Evolutionary conservation across 2,888 invertebrate genomes (phyloP).

Genomic region (Thysanoteuthis rhombus): DNA sequence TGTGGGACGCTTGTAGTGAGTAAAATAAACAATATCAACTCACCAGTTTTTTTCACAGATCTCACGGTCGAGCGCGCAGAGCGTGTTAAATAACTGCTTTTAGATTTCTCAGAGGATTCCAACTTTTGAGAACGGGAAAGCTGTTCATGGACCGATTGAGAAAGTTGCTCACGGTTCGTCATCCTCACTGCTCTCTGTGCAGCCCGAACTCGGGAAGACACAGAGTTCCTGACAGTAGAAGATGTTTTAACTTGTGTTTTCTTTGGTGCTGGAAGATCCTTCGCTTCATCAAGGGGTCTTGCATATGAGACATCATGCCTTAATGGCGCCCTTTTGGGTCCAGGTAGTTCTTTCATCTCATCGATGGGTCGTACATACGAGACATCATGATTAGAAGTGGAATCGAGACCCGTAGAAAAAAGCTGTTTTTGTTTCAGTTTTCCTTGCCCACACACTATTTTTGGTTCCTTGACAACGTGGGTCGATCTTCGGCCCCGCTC

Average conservation of each 20-base stretch:
- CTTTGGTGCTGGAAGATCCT: not conserved
- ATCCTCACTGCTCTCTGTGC: not conserved
- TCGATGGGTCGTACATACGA: not conserved
- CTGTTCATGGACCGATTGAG: not conserved
- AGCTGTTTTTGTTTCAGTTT: constrained; percentile 37
- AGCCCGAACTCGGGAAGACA: not conserved
- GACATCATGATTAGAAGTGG: not conserved
- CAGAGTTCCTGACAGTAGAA: not conserved
- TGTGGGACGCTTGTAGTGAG: no score
- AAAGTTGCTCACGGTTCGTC: not conserved
- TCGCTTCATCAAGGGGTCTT: not conserved
- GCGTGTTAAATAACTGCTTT: not conserved
- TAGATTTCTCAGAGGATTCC: not conserved
- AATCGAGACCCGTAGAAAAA: constrained; percentile 33
- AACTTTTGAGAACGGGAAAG: not conserved
- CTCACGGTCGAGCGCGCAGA: not conserved
- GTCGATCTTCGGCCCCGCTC: constrained; percentile 53
- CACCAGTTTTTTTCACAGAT: not conserved
- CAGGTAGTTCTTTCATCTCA: not conserved
- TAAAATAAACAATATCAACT: not conserved
- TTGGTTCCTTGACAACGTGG: constrained; percentile 45
- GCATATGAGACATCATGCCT: not conserved
- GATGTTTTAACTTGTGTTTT: not conserved
- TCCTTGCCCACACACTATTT: constrained; percentile 32
- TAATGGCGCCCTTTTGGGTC: not conserved